These are phyloP conservation scores for Sinocyclocheilus maitianheensis DNA, from an alignment of 2,113 vertebrate species.

Conservation along the genomic window DNA sequence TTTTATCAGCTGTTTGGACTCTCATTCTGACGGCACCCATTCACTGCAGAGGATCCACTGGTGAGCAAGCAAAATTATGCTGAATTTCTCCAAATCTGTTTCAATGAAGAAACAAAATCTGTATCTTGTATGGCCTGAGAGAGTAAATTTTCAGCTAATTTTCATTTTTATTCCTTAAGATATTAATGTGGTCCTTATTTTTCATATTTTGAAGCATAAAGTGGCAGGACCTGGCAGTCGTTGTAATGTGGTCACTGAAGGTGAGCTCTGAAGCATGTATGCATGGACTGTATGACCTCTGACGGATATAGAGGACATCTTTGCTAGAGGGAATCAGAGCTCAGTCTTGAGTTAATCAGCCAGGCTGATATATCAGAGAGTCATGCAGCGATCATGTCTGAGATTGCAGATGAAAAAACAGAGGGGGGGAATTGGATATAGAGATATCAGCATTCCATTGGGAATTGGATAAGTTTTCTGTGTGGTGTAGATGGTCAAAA, in stretches of 20 bases:
- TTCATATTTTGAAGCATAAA: background rate
- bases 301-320: background rate
- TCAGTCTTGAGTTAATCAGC: conserved; percentile 9
- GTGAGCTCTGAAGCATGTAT: background rate
- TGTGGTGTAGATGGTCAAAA: background rate
- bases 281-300: conserved; percentile 11
- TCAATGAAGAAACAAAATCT: too few relatives aligned
- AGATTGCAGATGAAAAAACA: background rate
- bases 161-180: too few relatives aligned
- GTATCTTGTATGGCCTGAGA: too few relatives aligned
- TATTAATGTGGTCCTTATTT: background rate
- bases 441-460: background rate
- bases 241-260: background rate
- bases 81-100: too few relatives aligned
- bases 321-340: conserved; percentile 3
- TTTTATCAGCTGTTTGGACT: too few relatives aligned
- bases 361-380: background rate
- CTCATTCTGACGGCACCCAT: too few relatives aligned
- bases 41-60: too few relatives aligned
- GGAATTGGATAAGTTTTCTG: background rate
- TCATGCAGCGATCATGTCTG: background rate
- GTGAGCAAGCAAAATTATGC: too few relatives aligned
- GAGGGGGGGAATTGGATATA: background rate
- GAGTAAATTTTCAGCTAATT: too few relatives aligned
- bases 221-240: background rate